phyloP scores from a whole-genome alignment of 2,888 invertebrate species.

The Eilema sororculum region DNA sequence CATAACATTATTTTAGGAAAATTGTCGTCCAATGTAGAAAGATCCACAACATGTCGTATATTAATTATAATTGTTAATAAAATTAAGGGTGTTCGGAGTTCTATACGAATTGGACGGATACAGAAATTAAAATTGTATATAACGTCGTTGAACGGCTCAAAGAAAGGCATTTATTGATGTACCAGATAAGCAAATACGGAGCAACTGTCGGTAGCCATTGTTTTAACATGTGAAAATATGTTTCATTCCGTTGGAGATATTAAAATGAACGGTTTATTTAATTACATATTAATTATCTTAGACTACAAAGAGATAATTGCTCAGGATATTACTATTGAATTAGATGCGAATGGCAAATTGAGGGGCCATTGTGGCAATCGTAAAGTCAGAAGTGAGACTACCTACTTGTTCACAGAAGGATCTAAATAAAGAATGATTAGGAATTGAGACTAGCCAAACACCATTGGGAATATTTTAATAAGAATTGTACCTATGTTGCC shows the following conservation, averaged over 20 bases:
- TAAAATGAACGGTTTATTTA: slow-evolving; percentile 73
- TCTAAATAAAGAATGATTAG: background rate
- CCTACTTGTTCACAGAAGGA: background rate
- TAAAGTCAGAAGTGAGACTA: background rate
- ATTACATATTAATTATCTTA: slow-evolving; percentile 76
- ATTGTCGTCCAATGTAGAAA: slow-evolving; percentile 40
- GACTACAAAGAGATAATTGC: slow-evolving; percentile 31
- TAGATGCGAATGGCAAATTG: background rate
- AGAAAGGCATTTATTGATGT: slow-evolving; percentile 81
- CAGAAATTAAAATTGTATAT: slow-evolving; percentile 79
- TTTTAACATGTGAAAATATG: slow-evolving; percentile 82
- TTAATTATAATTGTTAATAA: background rate
- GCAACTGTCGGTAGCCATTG: slow-evolving; percentile 83
- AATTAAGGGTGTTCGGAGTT: slow-evolving; percentile 39
- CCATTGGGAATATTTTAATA: too few relatives aligned
- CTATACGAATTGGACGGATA: slow-evolving; percentile 58
- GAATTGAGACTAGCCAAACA: too few relatives aligned
- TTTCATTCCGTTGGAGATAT: slow-evolving; percentile 69
- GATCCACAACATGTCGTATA: slow-evolving; percentile 31
- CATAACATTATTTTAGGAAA: slow-evolving; percentile 61
- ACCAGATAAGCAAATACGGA: slow-evolving; percentile 72
- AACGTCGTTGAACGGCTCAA: slow-evolving; percentile 70
- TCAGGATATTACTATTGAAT: slow-evolving; percentile 4
- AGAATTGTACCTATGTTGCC: too few relatives aligned
- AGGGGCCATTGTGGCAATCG: background rate